Base-by-base conservation (phyloP, 2,797 vertebrate genomes). In the Rhadinocentrus ornatus region DNA sequence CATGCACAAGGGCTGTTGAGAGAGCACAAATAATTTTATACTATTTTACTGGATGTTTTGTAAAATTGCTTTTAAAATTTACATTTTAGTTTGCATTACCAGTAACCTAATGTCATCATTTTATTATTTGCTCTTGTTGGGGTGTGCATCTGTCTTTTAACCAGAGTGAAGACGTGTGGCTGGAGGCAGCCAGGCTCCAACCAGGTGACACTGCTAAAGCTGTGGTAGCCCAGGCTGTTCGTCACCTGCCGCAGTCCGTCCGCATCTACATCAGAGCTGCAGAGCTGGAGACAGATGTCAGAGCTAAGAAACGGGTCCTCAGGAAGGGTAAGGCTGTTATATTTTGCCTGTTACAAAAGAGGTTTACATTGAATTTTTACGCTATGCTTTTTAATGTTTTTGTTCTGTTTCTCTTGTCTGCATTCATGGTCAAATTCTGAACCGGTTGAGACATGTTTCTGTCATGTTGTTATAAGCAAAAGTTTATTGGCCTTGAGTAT, bases 131-230 rank as follows among this genome's bases (percentile, higher is more conserved):
- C 13, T 48, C n/a, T 22, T 50, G 13, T 65, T 78, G 16, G 39
- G 27, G 32, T 27, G 15, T 5, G n/a, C n/a, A 0, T 68, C n/a
- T 69, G 15, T 77, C 55, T 81, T 3, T 48, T 50, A 77, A 34
- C 50, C 77, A 98, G 97, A 99, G 98, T 83, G 98, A 99, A 92
- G 98, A 99, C 41, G 97, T 99, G 50, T 99, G 98, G 98, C 79
- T 99, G 27, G 98, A 99, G 89, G 98, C 98, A 41, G 98, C 98
- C 48, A 93, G 97, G 20, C 90, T 99, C n/a, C 98, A 99, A 84
- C 98, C 98, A 0, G 98, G 98, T 16, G 98, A 99, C 80, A 98
- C 98, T 0, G 97, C 98, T 52, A 99, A 99, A 87, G 98, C 97
- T 0, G 98, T 99, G 18, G 98, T 99, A 57, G 98, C 98, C 41